Evolutionary conservation across 2,797 vertebrate species (phyloP).

Genomic region (Sebastes taczanowskii): DNA sequence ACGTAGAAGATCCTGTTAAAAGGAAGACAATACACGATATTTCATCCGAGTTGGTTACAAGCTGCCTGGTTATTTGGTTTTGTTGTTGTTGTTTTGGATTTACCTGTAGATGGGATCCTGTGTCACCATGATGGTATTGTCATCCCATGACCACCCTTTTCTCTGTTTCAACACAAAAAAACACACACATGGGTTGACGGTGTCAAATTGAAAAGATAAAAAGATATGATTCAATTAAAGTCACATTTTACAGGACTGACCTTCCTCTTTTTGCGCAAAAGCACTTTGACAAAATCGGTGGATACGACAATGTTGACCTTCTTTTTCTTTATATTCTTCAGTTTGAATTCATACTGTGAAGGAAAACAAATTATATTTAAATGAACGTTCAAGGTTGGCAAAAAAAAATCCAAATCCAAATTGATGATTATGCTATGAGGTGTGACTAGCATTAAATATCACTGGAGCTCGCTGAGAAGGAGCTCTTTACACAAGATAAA

Average conservation of each 20-base stretch:
- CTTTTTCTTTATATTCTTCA: conserved; percentile 99
- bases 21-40: background rate
- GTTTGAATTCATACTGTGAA: conserved; percentile 96
- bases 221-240: background rate
- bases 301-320: conserved; percentile 96
- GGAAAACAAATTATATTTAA: background rate
- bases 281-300: conserved; percentile 91
- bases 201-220: background rate
- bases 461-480: background rate
- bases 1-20: conserved; percentile 95
- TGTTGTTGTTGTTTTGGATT: background rate
- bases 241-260: conserved; percentile 60
- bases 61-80: background rate
- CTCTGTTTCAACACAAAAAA: conserved; percentile 81
- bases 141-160: conserved; percentile 95
- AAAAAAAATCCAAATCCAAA: background rate
- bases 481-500: conserved; percentile 28
- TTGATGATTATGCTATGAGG: background rate
- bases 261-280: conserved; percentile 95
- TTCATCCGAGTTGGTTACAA: background rate
- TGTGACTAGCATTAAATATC: background rate
- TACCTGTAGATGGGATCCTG: conserved; percentile 98
- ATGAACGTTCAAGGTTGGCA: background rate
- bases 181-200: background rate
- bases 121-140: conserved; percentile 90